phyloP scores from a whole-genome alignment of 2,797 vertebrate species.

The Gymnoscopelus microlampas region DNA sequence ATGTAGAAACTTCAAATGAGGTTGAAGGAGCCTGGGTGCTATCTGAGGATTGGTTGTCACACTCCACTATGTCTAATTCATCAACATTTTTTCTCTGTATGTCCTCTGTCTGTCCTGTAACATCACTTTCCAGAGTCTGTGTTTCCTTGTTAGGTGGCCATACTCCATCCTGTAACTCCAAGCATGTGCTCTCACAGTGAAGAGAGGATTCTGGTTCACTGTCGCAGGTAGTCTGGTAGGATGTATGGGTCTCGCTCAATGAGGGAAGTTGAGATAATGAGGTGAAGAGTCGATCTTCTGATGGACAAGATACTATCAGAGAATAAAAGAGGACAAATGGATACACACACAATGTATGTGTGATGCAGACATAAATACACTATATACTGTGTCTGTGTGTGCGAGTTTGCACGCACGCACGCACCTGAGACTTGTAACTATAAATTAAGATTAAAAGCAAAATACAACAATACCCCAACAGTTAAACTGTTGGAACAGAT shows the following conservation, averaged over 20 bases:
- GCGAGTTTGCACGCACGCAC: neutral
- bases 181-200: neutral
- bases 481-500: too few species aligned
- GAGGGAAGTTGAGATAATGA: conserved; percentile 45
- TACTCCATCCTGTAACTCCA: neutral
- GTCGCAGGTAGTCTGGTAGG: neutral
- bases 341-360: too few species aligned
- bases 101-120: neutral
- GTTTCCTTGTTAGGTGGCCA: conserved; percentile 12
- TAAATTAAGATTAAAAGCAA: too few species aligned
- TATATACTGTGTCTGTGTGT: neutral
- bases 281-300: conserved; percentile 52
- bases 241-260: neutral
- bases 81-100: neutral
- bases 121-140: neutral
- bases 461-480: too few species aligned
- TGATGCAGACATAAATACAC: too few species aligned
- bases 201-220: neutral
- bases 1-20: conserved; percentile 15
- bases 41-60: neutral
- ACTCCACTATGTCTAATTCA: neutral
- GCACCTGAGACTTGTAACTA: too few species aligned
- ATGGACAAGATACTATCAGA: conserved; percentile 38
- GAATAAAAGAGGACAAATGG: neutral
- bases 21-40: conserved; percentile 16